These are phyloP conservation scores for Oscheius sp. DNA, from an alignment of 2,888 invertebrate genomes.

Conservation along the genomic window DNA sequence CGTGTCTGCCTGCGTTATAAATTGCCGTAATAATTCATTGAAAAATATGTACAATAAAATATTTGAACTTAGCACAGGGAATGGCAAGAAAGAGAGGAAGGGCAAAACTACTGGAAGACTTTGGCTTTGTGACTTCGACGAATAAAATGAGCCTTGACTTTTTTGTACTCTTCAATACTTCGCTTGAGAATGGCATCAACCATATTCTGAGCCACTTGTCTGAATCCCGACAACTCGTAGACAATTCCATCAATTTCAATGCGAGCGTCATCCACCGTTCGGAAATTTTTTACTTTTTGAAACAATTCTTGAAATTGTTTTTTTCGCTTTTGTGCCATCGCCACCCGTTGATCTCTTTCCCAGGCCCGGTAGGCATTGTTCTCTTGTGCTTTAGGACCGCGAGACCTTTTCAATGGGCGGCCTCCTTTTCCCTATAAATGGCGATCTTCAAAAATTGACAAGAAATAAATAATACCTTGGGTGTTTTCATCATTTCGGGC, in stretches of 20 bases:
- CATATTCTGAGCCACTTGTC: too few species aligned
- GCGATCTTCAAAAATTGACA: not conserved
- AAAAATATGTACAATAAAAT: too few species aligned
- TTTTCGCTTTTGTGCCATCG: not conserved
- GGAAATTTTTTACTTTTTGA: not conserved
- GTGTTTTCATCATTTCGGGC: too few species aligned
- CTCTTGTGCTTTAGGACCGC: not conserved
- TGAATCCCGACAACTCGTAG: not conserved
- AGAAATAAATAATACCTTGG: not conserved
- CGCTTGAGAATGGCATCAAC: too few species aligned
- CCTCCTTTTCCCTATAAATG: conserved; percentile 6
- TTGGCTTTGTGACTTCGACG: too few species aligned
- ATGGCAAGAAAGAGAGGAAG: too few species aligned
- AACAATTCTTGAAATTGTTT: not conserved
- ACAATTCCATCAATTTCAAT: not conserved
- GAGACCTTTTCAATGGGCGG: conserved; percentile 7
- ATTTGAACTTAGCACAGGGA: too few species aligned
- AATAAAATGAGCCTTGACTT: too few species aligned
- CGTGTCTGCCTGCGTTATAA: too few species aligned
- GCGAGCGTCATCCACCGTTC: not conserved
- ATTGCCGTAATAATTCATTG: too few species aligned
- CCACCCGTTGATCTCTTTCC: not conserved
- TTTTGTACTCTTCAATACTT: too few species aligned
- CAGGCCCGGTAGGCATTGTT: not conserved
- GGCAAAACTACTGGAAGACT: too few species aligned